Evolutionary conservation across 2,888 invertebrate genomes (phyloP).

Genomic region (Aspidapion aeneum): DNA sequence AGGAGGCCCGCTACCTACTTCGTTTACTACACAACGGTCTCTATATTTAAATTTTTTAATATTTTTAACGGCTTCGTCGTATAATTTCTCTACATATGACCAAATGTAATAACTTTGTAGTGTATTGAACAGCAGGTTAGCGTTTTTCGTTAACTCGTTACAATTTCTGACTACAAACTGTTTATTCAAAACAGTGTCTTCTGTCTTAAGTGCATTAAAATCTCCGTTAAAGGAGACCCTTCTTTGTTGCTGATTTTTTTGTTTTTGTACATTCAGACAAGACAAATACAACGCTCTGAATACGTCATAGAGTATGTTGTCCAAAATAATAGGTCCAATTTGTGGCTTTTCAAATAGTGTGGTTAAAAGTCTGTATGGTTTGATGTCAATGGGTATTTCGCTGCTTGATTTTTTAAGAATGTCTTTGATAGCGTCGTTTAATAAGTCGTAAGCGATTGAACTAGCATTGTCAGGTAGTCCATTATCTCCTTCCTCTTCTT

Average conservation of each 20-base stretch:
- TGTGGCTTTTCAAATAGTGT: slow-evolving; percentile 84
- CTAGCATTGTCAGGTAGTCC: slow-evolving; percentile 26
- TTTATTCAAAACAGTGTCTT: slow-evolving; percentile 39
- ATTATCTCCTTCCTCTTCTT: no score
- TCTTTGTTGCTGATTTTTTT: slow-evolving; percentile 38
- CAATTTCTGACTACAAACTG: slow-evolving; percentile 48
- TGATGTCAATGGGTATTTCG: slow-evolving; percentile 56
- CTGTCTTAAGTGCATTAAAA: slow-evolving; percentile 42
- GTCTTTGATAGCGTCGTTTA: slow-evolving; percentile 61
- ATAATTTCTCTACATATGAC: slow-evolving; percentile 69
- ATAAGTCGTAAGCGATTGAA: slow-evolving; percentile 56
- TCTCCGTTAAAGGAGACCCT: slow-evolving; percentile 47
- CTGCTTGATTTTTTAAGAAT: slow-evolving; percentile 56
- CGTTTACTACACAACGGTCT: slow-evolving; percentile 41
- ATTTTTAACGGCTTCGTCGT: slow-evolving; percentile 48
- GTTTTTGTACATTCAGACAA: slow-evolving; percentile 49
- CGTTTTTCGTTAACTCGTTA: slow-evolving; percentile 75
- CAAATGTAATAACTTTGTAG: slow-evolving; percentile 84
- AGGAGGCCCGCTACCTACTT: slow-evolving; percentile 63
- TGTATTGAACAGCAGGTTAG: slow-evolving; percentile 78
- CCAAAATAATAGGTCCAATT: slow-evolving; percentile 74
- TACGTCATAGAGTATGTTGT: slow-evolving; percentile 73
- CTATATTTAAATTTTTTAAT: slow-evolving; percentile 39
- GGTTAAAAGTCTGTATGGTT: slow-evolving; percentile 74
- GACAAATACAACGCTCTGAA: slow-evolving; percentile 61